Conservation (phyloP, 2,113 vertebrate species). For the Phalacrocorax brasilianus region DNA sequence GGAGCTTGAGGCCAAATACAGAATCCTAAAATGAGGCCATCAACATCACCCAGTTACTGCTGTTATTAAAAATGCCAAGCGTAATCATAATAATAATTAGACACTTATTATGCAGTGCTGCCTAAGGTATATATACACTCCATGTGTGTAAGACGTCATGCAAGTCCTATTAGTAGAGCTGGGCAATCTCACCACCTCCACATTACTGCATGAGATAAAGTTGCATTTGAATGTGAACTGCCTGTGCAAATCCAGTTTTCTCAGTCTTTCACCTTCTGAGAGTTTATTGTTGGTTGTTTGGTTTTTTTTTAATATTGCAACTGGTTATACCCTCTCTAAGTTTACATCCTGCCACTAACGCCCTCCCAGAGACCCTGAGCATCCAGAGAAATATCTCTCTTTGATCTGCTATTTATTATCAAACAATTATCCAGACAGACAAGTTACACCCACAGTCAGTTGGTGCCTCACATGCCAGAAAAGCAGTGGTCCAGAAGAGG, state of each 20-base stretch:
- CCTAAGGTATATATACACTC: conserved; percentile 47
- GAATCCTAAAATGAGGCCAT: conserved; percentile 48
- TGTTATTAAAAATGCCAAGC: conserved; percentile 66
- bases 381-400: conserved; percentile 11
- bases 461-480: conserved; percentile 27
- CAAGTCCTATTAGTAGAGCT: conserved; percentile 29
- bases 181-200: conserved; percentile 37
- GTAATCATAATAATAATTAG: conserved; percentile 70
- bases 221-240: neutral
- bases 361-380: neutral
- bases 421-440: conserved; percentile 51
- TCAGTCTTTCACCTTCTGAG: neutral
- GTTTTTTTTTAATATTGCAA: neutral
- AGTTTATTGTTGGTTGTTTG: neutral
- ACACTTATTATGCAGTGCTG: conserved; percentile 27
- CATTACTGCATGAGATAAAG: conserved; percentile 7
- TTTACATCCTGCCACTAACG: neutral
- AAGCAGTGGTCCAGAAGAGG: conserved; percentile 29
- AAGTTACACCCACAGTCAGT: neutral
- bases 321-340: neutral
- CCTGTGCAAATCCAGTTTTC: conserved; percentile 3
- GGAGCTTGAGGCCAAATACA: conserved; percentile 48
- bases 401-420: conserved; percentile 57
- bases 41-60: conserved; percentile 63
- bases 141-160: conserved; percentile 32